These are phyloP conservation scores for Callaeas wilsoni DNA, from an alignment of 2,113 vertebrate species.

Conservation along the genomic window DNA sequence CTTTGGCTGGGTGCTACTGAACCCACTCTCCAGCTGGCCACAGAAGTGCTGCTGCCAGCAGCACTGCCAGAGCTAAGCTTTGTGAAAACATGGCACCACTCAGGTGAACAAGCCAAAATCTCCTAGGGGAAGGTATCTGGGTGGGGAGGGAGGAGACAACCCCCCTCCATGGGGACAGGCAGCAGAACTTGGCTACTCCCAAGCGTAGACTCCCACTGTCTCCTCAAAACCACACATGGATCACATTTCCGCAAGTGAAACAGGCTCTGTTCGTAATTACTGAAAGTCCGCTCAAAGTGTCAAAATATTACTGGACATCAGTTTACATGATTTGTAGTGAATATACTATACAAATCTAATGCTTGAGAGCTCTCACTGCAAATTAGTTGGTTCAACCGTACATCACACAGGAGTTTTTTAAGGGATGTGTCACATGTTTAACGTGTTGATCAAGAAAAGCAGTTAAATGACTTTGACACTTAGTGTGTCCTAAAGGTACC, in stretches of 20 bases:
- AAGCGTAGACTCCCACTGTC: not conserved
- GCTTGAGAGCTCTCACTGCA: not conserved
- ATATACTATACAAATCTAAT: not conserved
- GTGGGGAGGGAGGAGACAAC: not conserved
- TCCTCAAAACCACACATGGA: not conserved
- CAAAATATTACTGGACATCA: not conserved
- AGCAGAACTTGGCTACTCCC: not conserved
- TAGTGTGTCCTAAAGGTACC: not conserved
- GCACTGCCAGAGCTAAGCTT: not conserved
- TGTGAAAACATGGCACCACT: not conserved
- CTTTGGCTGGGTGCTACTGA: not conserved
- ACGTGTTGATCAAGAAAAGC: not conserved
- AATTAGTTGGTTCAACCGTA: not conserved
- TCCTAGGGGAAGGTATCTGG: not conserved
- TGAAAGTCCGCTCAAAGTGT: not conserved
- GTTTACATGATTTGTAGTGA: not conserved
- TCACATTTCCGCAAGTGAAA: not conserved
- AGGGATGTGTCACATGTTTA: not conserved
- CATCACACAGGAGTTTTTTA: not conserved
- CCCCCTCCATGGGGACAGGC: rapidly evolving
- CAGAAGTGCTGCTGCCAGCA: not conserved
- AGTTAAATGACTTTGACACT: not conserved
- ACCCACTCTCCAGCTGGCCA: not conserved
- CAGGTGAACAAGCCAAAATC: not conserved
- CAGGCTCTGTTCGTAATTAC: not conserved